Evolutionary conservation across 2,888 invertebrate genomes (phyloP).

Genomic region (Phasia obesa): DNA sequence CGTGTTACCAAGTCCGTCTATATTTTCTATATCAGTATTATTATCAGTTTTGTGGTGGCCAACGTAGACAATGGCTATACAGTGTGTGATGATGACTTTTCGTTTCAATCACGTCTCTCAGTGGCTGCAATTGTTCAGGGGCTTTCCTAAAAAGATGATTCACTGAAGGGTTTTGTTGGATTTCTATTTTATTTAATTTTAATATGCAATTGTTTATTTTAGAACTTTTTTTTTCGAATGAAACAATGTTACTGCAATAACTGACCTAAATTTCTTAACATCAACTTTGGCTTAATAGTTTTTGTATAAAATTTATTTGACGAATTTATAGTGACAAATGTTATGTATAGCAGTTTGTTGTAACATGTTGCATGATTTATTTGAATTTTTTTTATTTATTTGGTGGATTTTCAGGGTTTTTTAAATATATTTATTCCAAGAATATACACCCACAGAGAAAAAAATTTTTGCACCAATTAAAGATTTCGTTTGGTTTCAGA

Average conservation of each 20-base stretch:
- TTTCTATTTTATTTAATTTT: slow-evolving; percentile 18
- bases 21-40: slow-evolving; percentile 1
- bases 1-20: slow-evolving; percentile 30
- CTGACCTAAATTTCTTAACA: slow-evolving; percentile 40
- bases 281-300: slow-evolving; percentile 27
- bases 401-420: neutral
- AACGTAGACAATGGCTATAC: slow-evolving; percentile 47
- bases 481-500: no score
- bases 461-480: no score
- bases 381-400: slow-evolving; percentile 2
- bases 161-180: slow-evolving; percentile 13
- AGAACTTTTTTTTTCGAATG: slow-evolving; percentile 7
- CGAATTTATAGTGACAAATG: slow-evolving; percentile 9
- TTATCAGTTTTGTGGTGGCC: slow-evolving; percentile 18
- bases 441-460: no score
- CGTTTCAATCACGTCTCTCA: slow-evolving; percentile 58
- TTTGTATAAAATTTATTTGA: neutral
- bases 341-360: slow-evolving; percentile 20
- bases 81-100: slow-evolving; percentile 29
- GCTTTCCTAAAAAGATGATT: slow-evolving; percentile 14
- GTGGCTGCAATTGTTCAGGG: neutral
- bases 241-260: neutral
- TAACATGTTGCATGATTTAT: slow-evolving; percentile 23
- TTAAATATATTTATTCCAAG: neutral
- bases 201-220: slow-evolving; percentile 13